Percentiles rank a stretch among this genome's conserved stretches.
These are phyloP conservation scores for Bettongia penicillata DNA, from an alignment of 2,113 vertebrate species.

Conservation along the genomic window DNA sequence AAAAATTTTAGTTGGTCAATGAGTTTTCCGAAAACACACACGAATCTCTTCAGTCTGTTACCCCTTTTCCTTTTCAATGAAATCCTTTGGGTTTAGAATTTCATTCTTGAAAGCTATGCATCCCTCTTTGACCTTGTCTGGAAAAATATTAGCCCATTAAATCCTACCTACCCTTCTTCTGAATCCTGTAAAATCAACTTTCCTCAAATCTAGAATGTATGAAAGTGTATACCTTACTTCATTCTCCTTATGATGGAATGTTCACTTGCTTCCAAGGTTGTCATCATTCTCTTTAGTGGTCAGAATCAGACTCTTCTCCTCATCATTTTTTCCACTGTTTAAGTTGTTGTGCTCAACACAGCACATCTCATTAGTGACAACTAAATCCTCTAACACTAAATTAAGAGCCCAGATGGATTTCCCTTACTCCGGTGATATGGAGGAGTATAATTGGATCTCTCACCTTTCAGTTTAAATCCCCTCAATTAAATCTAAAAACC, in stretches of 20 bases:
- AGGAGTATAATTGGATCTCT: background rate
- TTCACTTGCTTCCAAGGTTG: background rate
- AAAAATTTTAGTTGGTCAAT: background rate
- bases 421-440: accelerated
- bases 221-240: background rate
- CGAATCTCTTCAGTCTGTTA: background rate
- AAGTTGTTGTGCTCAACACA: background rate
- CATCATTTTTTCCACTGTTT: background rate
- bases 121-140: background rate
- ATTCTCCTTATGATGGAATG: background rate
- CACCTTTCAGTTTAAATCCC: background rate
- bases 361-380: background rate
- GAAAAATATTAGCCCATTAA: background rate
- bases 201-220: background rate
- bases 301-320: background rate
- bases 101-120: background rate
- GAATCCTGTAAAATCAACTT: background rate
- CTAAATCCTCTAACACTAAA: background rate
- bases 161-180: background rate
- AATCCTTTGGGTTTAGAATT: background rate
- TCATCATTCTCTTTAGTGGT: background rate
- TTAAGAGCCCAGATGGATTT: background rate
- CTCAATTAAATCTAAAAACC: background rate
- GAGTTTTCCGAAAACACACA: background rate
- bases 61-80: background rate